Conservation (phyloP, 2,797 vertebrate species). For the Danio choprae region DNA sequence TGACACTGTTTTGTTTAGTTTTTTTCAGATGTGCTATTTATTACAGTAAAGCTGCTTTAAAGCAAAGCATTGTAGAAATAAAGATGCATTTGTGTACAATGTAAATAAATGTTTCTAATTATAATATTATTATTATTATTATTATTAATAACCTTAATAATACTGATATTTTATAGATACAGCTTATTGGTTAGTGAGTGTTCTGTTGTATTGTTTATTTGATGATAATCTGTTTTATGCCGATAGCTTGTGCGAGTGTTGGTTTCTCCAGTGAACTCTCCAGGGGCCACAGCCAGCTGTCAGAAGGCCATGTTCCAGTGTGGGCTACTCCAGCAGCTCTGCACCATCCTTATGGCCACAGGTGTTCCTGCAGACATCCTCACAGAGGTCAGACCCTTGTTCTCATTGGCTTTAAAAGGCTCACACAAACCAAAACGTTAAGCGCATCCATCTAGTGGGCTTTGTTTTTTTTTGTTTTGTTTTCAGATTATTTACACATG, state of each 20-base stretch:
- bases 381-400: conserved; percentile 85
- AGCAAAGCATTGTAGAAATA: no score
- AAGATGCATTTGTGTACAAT: no score
- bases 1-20: no score
- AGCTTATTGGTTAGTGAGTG: no score
- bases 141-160: no score
- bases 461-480: not conserved
- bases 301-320: conserved; percentile 98
- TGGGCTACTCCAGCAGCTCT: conserved; percentile 94
- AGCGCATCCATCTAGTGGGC: no score
- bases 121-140: no score
- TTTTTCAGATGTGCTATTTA: no score
- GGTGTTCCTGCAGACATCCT: conserved; percentile 97
- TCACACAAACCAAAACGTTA: no score
- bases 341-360: conserved; percentile 97
- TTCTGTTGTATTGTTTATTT: conserved; percentile 2
- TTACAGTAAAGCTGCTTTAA: no score
- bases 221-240: not conserved
- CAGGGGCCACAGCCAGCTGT: conserved; percentile 93
- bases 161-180: no score
- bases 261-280: conserved; percentile 95
- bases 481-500: not conserved
- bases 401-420: not conserved
- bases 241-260: conserved; percentile 92
- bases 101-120: no score